Percentiles rank a stretch among this genome's conserved stretches.
phyloP scores from a whole-genome alignment of 2,797 vertebrate species.

The Smutsia temminckii region DNA sequence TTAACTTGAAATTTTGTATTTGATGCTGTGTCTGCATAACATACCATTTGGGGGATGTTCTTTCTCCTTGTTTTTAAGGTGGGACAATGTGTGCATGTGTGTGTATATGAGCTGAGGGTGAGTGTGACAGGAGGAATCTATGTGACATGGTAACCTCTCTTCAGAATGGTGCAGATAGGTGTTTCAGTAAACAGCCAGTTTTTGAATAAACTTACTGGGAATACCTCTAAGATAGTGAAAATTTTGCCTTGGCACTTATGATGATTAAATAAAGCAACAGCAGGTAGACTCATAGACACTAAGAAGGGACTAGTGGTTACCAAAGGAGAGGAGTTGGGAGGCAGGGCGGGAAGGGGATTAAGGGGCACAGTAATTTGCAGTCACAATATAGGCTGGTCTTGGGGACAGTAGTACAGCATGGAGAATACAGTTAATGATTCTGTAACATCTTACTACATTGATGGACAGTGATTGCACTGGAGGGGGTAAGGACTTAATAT shows the following conservation, averaged over 20 bases:
- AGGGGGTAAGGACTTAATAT: no score
- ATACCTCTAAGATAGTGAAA: not conserved
- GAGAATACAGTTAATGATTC: no score
- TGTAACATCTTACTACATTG: no score
- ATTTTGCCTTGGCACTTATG: not conserved
- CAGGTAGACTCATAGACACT: no score
- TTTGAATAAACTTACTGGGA: not conserved
- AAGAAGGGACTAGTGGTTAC: no score
- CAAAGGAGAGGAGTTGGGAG: no score
- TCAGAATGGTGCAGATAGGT: not conserved
- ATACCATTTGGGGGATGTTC: not conserved
- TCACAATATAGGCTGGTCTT: no score
- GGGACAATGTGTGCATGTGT: not conserved
- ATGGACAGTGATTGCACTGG: no score
- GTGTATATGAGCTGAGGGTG: accelerated
- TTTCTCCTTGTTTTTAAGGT: not conserved
- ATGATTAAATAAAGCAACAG: not conserved
- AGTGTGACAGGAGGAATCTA: not conserved
- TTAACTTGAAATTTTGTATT: not conserved
- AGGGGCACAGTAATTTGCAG: no score
- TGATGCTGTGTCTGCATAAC: not conserved
- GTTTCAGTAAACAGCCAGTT: not conserved
- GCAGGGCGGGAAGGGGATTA: no score
- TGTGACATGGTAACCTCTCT: not conserved
- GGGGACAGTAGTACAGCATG: no score